These are phyloP conservation scores for Molanna angustata DNA, from an alignment of 2,888 invertebrate species.

Conservation along the genomic window DNA sequence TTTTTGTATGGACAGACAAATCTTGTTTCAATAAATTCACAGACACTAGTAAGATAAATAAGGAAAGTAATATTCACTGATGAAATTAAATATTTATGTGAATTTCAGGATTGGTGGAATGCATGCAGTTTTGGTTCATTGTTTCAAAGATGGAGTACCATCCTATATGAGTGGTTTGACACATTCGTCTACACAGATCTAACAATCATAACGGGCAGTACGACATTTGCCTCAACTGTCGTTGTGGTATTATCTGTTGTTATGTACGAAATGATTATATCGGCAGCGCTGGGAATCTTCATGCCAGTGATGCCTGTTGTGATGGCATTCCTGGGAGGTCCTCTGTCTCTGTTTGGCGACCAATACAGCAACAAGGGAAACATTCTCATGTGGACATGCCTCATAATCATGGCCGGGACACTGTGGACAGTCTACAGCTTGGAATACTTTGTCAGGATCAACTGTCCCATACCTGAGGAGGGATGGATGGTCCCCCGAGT, in stretches of 20 bases:
- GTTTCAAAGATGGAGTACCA: slow-evolving; percentile 91
- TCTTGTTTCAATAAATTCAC: too few species aligned
- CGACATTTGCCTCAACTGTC: slow-evolving; percentile 53
- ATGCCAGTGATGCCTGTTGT: slow-evolving; percentile 77
- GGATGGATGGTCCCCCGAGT: too few species aligned
- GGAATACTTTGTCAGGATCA: slow-evolving; percentile 80
- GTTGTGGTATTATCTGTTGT: slow-evolving; percentile 81
- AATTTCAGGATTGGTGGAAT: slow-evolving; percentile 89
- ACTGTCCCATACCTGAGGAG: too few species aligned
- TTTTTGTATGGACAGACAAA: too few species aligned
- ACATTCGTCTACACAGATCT: slow-evolving; percentile 81
- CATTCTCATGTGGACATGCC: slow-evolving; percentile 76
- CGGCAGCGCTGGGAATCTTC: slow-evolving; percentile 77
- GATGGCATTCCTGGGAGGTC: slow-evolving; percentile 69
- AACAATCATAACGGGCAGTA: slow-evolving; percentile 45
- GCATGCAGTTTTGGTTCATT: slow-evolving; percentile 73
- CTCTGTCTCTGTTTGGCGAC: slow-evolving; percentile 54
- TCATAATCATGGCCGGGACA: slow-evolving; percentile 74
- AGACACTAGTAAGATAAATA: too few species aligned
- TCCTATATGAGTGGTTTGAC: slow-evolving; percentile 93
- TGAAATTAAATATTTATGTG: background rate
- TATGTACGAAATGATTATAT: slow-evolving; percentile 84
- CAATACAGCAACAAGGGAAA: slow-evolving; percentile 61
- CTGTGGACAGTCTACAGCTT: slow-evolving; percentile 75
- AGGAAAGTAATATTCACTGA: too few species aligned